Evolutionary conservation across 2,888 invertebrate genomes (phyloP).

Genomic region (Microplitis manilae): DNA sequence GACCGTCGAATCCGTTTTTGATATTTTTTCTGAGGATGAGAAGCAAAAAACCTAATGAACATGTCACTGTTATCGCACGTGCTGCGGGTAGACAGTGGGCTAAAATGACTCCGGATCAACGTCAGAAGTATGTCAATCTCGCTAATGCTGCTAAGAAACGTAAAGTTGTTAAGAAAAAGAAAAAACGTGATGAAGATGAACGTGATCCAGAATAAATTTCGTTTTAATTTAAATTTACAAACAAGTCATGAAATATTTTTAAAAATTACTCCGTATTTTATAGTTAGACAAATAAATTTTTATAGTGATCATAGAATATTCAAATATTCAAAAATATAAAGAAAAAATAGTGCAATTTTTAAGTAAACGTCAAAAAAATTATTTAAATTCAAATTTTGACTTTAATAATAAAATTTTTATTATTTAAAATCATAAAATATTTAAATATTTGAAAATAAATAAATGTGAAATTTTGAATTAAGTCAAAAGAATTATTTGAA

Average conservation of each 20-base stretch:
- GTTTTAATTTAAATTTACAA: background rate
- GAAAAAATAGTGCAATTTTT: too few species aligned
- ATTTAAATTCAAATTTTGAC: too few species aligned
- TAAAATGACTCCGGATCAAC: conserved; percentile 59
- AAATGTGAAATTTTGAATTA: conserved; percentile 3
- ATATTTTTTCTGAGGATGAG: conserved; percentile 63
- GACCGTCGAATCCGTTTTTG: conserved; percentile 65
- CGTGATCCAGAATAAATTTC: background rate
- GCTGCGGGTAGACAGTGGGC: conserved; percentile 65
- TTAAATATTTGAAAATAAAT: too few species aligned
- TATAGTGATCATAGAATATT: too few species aligned
- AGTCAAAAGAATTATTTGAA: background rate
- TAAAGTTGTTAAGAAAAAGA: conserved; percentile 54
- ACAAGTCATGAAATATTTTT: too few species aligned
- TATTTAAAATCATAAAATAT: too few species aligned
- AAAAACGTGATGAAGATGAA: conserved; percentile 45
- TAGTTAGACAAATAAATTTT: too few species aligned
- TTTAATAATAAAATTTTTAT: conserved; percentile 53
- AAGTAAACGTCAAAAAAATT: too few species aligned
- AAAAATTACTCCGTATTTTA: too few species aligned
- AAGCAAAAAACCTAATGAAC: conserved; percentile 58
- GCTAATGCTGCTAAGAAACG: conserved; percentile 62
- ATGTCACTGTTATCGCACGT: conserved; percentile 61
- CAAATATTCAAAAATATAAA: too few species aligned
- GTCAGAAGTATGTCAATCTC: conserved; percentile 64